Evolutionary conservation across 2,888 invertebrate species (phyloP).

Genomic region (Patella pellucida): DNA sequence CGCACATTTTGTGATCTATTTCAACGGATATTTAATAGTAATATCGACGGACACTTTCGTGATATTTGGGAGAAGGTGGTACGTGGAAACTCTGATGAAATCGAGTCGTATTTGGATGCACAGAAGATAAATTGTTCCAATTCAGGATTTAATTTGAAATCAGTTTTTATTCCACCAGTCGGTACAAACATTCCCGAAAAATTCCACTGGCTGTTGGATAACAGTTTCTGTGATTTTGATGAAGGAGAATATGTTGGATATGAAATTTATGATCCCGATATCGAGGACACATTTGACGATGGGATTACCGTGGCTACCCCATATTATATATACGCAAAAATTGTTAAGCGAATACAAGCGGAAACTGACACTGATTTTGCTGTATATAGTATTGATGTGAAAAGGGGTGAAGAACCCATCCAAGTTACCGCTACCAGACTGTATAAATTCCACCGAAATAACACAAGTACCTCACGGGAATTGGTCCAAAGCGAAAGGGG

Average conservation of each 20-base stretch:
- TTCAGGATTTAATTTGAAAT: neutral
- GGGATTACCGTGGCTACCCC: neutral
- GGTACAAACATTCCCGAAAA: slow-evolving; percentile 17
- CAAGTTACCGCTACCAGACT: neutral
- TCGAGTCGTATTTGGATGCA: neutral
- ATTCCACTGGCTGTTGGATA: slow-evolving; percentile 18
- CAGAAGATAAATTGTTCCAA: neutral
- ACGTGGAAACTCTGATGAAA: neutral
- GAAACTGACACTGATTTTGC: neutral
- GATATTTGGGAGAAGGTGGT: neutral
- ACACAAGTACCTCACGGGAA: neutral
- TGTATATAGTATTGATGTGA: slow-evolving; percentile 14
- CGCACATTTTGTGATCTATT: no score
- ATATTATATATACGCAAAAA: slow-evolving; percentile 8
- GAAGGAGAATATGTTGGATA: slow-evolving; percentile 13
- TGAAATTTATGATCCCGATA: slow-evolving; percentile 16
- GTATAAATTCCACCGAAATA: neutral
- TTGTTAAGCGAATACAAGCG: neutral
- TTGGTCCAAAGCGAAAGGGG: neutral
- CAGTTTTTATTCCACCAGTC: slow-evolving; percentile 13
- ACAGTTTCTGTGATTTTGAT: slow-evolving; percentile 16
- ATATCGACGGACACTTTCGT: no score
- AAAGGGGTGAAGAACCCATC: slow-evolving; percentile 13
- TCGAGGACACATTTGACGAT: neutral
- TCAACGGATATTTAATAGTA: no score